phyloP scores from a whole-genome alignment of 2,113 vertebrate species.

The Nymphicus hollandicus region DNA sequence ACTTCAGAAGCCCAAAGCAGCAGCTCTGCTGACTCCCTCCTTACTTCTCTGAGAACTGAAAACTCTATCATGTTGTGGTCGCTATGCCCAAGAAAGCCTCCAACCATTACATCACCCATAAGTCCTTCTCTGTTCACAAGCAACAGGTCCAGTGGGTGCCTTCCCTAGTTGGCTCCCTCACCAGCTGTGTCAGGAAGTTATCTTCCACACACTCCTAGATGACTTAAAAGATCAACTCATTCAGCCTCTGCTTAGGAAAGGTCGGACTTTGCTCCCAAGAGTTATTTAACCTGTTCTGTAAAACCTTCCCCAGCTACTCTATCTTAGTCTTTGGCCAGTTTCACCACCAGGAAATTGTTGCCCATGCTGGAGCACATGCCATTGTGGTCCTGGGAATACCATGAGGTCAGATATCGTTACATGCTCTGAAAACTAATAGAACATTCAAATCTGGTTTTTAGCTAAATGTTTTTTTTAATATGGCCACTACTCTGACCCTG shows the following conservation, averaged over 20 bases:
- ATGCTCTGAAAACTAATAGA: not conserved
- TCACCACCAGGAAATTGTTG: not conserved
- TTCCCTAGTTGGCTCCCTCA: not conserved
- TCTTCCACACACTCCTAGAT: not conserved
- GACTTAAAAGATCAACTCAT: not conserved
- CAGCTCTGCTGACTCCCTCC: not conserved
- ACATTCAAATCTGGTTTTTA: not conserved
- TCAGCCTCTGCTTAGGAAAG: not conserved
- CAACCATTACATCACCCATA: not conserved
- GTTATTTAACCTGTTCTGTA: not conserved
- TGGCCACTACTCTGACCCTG: not conserved
- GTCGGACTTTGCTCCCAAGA: not conserved
- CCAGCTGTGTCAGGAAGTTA: not conserved
- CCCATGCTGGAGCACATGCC: not conserved
- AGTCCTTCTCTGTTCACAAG: not conserved
- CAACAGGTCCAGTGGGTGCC: not conserved
- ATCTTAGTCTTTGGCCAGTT: not conserved
- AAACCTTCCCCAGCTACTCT: not conserved
- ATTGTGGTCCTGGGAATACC: not conserved
- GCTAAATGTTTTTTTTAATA: not conserved
- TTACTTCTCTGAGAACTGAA: not conserved
- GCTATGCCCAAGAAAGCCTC: fast-evolving
- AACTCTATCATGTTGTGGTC: not conserved
- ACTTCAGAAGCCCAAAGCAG: not conserved
- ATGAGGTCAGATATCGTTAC: not conserved